phyloP scores from a whole-genome alignment of 2,797 vertebrate species.

The Darevskia mixta region DNA sequence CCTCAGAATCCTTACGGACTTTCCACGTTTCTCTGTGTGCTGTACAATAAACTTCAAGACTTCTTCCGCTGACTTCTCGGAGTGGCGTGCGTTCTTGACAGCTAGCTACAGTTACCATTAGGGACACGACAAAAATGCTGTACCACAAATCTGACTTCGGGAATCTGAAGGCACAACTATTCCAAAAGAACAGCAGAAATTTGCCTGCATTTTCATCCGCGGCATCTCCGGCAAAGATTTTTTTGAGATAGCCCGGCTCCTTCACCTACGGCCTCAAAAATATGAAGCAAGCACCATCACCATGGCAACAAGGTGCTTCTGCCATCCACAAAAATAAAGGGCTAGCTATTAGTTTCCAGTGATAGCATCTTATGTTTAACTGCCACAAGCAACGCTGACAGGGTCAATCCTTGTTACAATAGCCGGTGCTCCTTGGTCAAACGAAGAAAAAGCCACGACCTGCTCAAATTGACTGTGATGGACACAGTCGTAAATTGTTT shows the following conservation, averaged over 20 bases:
- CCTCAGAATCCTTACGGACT: too few relatives aligned
- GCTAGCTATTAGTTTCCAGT: conserved; percentile 55
- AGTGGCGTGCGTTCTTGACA: too few relatives aligned
- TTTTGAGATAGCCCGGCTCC: conserved; percentile 56
- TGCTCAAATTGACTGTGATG: conserved; percentile 34
- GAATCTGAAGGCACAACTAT: not conserved
- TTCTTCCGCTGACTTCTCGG: too few relatives aligned
- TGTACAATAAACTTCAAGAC: too few relatives aligned
- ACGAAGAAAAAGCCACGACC: conserved; percentile 49
- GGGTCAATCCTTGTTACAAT: conserved; percentile 56
- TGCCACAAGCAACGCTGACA: conserved; percentile 41
- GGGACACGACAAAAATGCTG: too few relatives aligned
- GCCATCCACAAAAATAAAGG: conserved; percentile 61
- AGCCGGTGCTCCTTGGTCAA: conserved; percentile 40
- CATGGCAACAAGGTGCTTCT: conserved; percentile 53
- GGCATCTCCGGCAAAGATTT: conserved; percentile 37
- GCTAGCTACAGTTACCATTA: too few relatives aligned
- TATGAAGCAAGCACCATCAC: conserved; percentile 48
- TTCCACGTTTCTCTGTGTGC: too few relatives aligned
- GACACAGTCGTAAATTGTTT: conserved; percentile 43
- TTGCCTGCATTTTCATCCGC: conserved; percentile 19
- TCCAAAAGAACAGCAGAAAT: conserved; percentile 12
- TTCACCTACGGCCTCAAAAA: conserved; percentile 48
- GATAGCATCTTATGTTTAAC: conserved; percentile 58
- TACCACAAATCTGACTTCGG: accelerated